Evolutionary conservation across 2,797 vertebrate genomes (phyloP), one percentile per base, ranked within the genome.

Genomic region (Nyctalus aviator): DNA sequence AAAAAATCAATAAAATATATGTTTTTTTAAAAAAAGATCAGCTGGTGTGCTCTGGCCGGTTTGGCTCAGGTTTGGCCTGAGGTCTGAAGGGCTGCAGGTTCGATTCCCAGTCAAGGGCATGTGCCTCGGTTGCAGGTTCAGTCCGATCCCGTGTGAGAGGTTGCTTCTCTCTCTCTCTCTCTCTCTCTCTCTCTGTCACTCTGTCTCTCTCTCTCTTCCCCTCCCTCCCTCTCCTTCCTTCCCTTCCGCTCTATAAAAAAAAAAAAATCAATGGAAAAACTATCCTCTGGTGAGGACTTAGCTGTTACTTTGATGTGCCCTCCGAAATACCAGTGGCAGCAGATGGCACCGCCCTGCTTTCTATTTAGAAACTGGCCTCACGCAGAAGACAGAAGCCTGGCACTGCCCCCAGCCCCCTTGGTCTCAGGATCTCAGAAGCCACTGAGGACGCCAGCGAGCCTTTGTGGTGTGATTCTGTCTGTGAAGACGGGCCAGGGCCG

Each of bases 261-360:
- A 57, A 55, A 57, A 59, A 62, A 30, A 27, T 30, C 59, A 27
- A 62, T 30, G 59, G 25, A 62, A 30, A 59, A 6, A 62, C 5
- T 59, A 13, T 6, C 57, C 57, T 62, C 59, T 30, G 59, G 12
- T 62, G 27, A 62, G 59, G 59, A 62, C 11, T 62, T 6, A 57
- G 17, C 53, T 41, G 12, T 48, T 9, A 0, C 30, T 88, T 37
- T 41, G 57, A 57, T 23, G 27, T 79, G 57, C 48, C 66, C 21
- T 79, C 48, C 8, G 37, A 88, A 76, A 55, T 18, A 8, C 68
- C 15, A 23, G 73, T 12, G 83, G 79, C 59, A 59, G 78, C 68
- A 81, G 90, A 32, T 66, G 87, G 72, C 79, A 46, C 73, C 44
- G 81, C 57, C 73, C 72, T 71, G 41, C 46, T 71, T 81, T 90